Base-by-base conservation (phyloP, 2,888 invertebrate genomes). In the Erynnis tages region DNA sequence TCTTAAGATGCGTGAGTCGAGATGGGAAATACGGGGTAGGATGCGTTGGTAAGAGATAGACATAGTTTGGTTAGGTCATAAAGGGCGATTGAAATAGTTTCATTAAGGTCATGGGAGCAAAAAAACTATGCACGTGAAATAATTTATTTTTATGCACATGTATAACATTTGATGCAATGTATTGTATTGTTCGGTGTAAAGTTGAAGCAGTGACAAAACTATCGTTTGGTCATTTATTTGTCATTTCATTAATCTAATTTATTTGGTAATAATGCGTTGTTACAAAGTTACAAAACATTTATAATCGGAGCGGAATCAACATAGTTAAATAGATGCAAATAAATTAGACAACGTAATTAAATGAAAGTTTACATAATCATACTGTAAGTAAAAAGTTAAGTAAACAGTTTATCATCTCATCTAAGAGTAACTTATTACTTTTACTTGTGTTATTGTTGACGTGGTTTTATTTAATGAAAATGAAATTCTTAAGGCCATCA, bases 1-100 rank as follows among this genome's bases (percentile, higher is more conserved):
- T 83, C 84, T 86, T 84, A 71, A 87, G 88, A 88, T 88, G 82
- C 78, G 80, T 81, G 79, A 79, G 73, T 54, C 69, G 89, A 84
- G 80, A 87, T 62, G 61, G 69, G 59, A 61, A 56, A 68, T 72
- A 61, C 54, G 67, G 71, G 78, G 75, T 77, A 73, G 74, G 57
- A 50, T 53, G 30, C 54, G 79, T 58, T 60, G 55, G 74, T 86
- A 35, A 52, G 77, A 69, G 83, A 85, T 11, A 43, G 54, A 57
- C 10, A 57, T 60, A 63, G 67, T 65, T 76, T 74, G 82, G 83
- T 87, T 85, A 81, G n/a, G n/a, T 71, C 76, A 74, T 60, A 65
- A 64, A 69, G 67, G 68, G 67, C 57, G 63, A 55, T 56, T 58
- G 60, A 63, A 66, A 65, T 67, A 67, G 58, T 63, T 67, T 63